Conservation (phyloP, 2,797 vertebrate species). For the Hyperoplus lanceolatus region DNA sequence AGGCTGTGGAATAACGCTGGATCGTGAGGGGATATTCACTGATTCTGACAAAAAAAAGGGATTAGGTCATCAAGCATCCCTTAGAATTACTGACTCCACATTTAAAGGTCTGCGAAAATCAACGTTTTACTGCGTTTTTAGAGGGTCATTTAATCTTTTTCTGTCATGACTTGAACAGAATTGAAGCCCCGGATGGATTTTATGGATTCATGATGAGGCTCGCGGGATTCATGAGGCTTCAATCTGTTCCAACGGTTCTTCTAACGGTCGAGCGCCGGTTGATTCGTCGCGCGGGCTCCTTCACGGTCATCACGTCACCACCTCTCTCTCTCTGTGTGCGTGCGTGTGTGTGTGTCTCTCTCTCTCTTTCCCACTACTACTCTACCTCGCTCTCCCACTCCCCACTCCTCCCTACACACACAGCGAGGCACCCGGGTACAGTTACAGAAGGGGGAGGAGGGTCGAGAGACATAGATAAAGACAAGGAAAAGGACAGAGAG, state of each 20-base stretch:
- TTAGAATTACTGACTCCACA: no score
- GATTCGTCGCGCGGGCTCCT: conserved; percentile 40
- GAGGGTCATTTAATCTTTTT: not conserved
- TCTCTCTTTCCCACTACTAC: conserved; percentile 2
- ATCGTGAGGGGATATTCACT: no score
- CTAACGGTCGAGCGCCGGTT: not conserved
- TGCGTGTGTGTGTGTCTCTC: not conserved
- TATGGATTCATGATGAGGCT: not conserved
- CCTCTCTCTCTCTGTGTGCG: conserved; percentile 11
- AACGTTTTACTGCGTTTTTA: not conserved
- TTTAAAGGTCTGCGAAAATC: not conserved
- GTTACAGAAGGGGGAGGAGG: conserved; percentile 76
- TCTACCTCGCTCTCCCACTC: conserved; percentile 22
- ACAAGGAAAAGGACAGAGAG: conserved; percentile 46
- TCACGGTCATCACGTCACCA: conserved; percentile 65
- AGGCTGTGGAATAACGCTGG: no score
- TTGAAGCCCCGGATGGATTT: not conserved
- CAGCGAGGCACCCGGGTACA: conserved; percentile 75
- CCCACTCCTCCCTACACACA: conserved; percentile 54
- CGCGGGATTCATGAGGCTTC: not conserved
- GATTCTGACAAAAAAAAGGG: no score
- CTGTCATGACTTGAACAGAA: not conserved
- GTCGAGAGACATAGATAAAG: conserved; percentile 67
- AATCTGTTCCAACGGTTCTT: not conserved
- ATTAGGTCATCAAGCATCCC: no score